phyloP scores from a whole-genome alignment of 35 echinoderm and acorn worm species.

The Apostichopus californicus region DNA sequence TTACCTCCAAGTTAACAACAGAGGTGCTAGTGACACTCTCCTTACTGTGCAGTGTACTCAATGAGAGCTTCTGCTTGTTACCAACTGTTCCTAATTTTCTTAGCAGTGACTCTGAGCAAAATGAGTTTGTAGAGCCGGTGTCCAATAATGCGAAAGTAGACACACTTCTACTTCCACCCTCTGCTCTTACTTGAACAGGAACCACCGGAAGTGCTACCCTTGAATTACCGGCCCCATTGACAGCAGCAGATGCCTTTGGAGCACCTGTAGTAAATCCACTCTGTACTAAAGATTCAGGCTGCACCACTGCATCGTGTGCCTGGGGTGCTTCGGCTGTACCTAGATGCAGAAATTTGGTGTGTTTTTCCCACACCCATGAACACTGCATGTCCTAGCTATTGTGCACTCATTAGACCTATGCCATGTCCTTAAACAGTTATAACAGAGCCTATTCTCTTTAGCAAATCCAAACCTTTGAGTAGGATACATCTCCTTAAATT shows the following conservation, averaged over 20 bases:
- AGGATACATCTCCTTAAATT: conserved; percentile 21
- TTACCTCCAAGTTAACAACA: conserved; percentile 31
- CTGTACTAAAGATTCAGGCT: not conserved
- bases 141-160: conserved; percentile 60
- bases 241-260: not conserved
- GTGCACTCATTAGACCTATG: conserved; percentile 7
- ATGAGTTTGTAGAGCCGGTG: conserved; percentile 59
- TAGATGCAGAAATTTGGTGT: conserved; percentile 47
- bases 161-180: not conserved
- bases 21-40: conserved; percentile 26
- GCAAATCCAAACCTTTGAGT: conserved; percentile 28
- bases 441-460: conserved; percentile 10
- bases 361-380: conserved; percentile 49
- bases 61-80: conserved; percentile 2
- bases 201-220: conserved; percentile 43
- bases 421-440: not conserved
- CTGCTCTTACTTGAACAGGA: not conserved
- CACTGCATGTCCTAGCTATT: conserved; percentile 4
- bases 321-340: too few species aligned
- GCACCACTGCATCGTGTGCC: not conserved
- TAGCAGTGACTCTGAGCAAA: conserved; percentile 37
- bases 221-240: conserved; percentile 30
- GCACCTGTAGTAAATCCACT: not conserved
- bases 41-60: conserved; percentile 47
- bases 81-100: conserved; percentile 28